A percentile compares a stretch with the other conserved stretches of the same genome.
phyloP scores from a whole-genome alignment of 2,888 invertebrate genomes.

The Torymus tubicola region DNA sequence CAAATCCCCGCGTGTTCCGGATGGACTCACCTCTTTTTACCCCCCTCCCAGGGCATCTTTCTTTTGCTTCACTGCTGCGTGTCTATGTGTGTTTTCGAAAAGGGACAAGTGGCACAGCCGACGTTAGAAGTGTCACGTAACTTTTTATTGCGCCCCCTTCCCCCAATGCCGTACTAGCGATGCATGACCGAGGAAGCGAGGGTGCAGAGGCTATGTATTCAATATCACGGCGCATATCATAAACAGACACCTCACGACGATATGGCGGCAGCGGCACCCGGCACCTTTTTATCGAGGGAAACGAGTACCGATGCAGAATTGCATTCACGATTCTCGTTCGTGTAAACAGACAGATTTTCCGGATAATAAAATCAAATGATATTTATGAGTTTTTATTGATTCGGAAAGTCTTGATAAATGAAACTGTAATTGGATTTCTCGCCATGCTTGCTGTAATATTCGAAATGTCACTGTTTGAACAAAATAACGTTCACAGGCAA shows the following conservation, averaged over 20 bases:
- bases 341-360: too few relatives aligned
- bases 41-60: too few relatives aligned
- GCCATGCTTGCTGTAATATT: too few relatives aligned
- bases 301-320: slow-evolving; percentile 6
- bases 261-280: not conserved
- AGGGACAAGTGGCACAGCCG: not conserved
- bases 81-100: too few relatives aligned
- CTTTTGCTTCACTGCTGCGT: not conserved
- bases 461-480: too few relatives aligned
- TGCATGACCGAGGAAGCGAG: slow-evolving; percentile 20
- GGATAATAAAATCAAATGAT: too few relatives aligned
- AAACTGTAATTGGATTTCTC: too few relatives aligned
- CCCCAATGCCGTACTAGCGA: not conserved
- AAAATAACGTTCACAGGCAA: too few relatives aligned
- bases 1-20: slow-evolving; percentile 62
- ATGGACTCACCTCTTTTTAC: slow-evolving; percentile 38
- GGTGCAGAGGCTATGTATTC: not conserved
- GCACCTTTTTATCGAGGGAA: slow-evolving; percentile 1
- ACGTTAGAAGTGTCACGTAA: slow-evolving; percentile 45
- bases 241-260: slow-evolving; percentile 27
- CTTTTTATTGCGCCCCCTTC: slow-evolving; percentile 45
- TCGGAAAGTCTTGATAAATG: too few relatives aligned
- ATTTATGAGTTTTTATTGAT: too few relatives aligned
- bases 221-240: slow-evolving; percentile 39
- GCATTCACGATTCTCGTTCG: not conserved